Evolutionary conservation across 1,140 invertebrate species (phyloP).

Genomic region (Grapholita molesta): DNA sequence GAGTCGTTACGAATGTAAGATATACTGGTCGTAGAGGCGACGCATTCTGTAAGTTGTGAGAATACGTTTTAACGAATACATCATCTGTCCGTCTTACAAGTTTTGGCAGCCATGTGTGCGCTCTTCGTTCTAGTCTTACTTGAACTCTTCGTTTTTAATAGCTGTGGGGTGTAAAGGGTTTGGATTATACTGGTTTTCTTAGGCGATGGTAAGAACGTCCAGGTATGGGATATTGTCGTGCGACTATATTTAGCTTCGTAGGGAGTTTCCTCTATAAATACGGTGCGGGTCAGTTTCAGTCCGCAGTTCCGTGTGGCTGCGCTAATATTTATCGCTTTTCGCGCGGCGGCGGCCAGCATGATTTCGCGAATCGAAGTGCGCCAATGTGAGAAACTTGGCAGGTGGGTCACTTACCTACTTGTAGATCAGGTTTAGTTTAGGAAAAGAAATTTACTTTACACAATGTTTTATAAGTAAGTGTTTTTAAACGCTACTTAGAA

Average conservation of each 20-base stretch:
- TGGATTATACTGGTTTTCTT: not conserved
- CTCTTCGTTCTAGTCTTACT: not conserved
- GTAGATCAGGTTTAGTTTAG: too few relatives aligned
- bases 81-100: not conserved
- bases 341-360: constrained; percentile 32
- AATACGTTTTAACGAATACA: not conserved
- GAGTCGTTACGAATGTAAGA: not conserved
- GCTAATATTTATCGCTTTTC: not conserved
- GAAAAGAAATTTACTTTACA: too few relatives aligned
- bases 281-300: not conserved
- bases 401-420: constrained; percentile 38
- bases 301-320: not conserved
- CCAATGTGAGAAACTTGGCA: constrained; percentile 52
- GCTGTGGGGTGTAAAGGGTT: not conserved
- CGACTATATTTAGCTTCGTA: constrained; percentile 18
- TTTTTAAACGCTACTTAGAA: too few relatives aligned
- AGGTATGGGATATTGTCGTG: constrained; percentile 11
- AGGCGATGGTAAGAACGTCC: not conserved
- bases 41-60: not conserved
- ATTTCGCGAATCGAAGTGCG: constrained; percentile 49
- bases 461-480: too few relatives aligned
- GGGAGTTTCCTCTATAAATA: constrained; percentile 21
- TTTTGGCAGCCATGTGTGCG: not conserved
- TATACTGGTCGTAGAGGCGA: not conserved
- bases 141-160: not conserved